These are phyloP conservation scores for Drosophila pachea DNA, from an alignment of 1,140 invertebrate species.

Conservation along the genomic window DNA sequence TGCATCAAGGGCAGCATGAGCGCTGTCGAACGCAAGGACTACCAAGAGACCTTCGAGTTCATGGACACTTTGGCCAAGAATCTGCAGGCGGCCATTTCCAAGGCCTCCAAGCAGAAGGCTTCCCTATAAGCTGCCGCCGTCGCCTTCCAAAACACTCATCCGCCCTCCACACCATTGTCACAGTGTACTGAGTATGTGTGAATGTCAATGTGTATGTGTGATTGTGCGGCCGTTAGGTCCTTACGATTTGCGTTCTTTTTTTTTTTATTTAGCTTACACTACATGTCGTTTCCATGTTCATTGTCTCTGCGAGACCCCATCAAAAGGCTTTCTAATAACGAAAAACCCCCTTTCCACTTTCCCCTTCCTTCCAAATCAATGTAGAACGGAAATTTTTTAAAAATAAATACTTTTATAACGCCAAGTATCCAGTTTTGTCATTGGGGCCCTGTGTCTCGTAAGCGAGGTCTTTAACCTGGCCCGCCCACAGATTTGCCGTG, in stretches of 20 bases:
- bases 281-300: slow-evolving; percentile 50
- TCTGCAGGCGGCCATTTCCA: slow-evolving; percentile 85
- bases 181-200: slow-evolving; percentile 29
- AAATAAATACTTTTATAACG: slow-evolving; percentile 73
- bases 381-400: slow-evolving; percentile 48
- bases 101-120: slow-evolving; percentile 45
- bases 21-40: slow-evolving; percentile 91
- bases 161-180: slow-evolving; percentile 11
- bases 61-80: slow-evolving; percentile 97
- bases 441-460: neutral
- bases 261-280: slow-evolving; percentile 2
- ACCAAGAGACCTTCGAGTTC: slow-evolving; percentile 98
- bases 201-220: slow-evolving; percentile 11
- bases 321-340: slow-evolving; percentile 21
- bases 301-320: slow-evolving; percentile 71
- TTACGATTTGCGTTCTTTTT: slow-evolving; percentile 27
- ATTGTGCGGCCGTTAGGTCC: slow-evolving; percentile 19
- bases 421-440: neutral
- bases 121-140: slow-evolving; percentile 46
- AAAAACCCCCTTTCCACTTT: slow-evolving; percentile 5
- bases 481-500: slow-evolving; percentile 16
- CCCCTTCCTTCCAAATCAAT: slow-evolving; percentile 11
- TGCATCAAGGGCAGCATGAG: slow-evolving; percentile 96
- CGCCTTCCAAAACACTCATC: slow-evolving; percentile 12
- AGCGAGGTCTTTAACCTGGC: slow-evolving; percentile 67